Evolutionary conservation across 2,113 vertebrate species (phyloP), one percentile per base, ranked within the genome.

Genomic region (Thermophis baileyi): DNA sequence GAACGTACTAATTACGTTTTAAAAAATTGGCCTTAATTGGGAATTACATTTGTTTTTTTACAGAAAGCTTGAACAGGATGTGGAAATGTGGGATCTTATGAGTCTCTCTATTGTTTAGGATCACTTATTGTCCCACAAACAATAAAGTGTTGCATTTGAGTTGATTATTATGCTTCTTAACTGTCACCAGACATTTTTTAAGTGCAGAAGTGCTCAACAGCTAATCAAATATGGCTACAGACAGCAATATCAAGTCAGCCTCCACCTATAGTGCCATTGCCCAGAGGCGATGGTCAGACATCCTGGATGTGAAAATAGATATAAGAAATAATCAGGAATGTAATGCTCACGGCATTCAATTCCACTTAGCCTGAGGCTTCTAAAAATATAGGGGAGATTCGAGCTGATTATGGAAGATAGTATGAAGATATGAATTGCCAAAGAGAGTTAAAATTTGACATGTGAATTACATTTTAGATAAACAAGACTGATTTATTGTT

Each of bases 351-450:
- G 11, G 96, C 96, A 94, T 95, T 91, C 94, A 92, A 96, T 94
- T 95, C 94, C 96, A 96, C 92, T 94, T 96, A 95, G 96, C 97
- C 97, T 97, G 95, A 96, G 96, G 97, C 95, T 97, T 96, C 94
- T 96, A 91, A 96, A 95, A 95, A 92, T 85, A 92, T 92, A 60
- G 91, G 91, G 94, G 40, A 94, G 96, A 96, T 53, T 92, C 91
- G 93, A 93, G 87, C 93, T 0, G 22, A 96, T 95, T 95, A 94
- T 93, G 90, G 92, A 93, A 95, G 24, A 51, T 55, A 90, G 46
- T 9, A 95, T 95, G 95, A 96, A 93, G 88, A 51, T 27, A 93
- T 94, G 89, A 88, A 89, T 51, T 89, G 94, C 94, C 92, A 95
- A 95, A 96, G 93, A 96, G 92, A 96, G 92, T n/a, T 95, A 91